These are phyloP conservation scores for Pseudoips prasinana DNA, from an alignment of 2,888 invertebrate genomes.

Conservation along the genomic window DNA sequence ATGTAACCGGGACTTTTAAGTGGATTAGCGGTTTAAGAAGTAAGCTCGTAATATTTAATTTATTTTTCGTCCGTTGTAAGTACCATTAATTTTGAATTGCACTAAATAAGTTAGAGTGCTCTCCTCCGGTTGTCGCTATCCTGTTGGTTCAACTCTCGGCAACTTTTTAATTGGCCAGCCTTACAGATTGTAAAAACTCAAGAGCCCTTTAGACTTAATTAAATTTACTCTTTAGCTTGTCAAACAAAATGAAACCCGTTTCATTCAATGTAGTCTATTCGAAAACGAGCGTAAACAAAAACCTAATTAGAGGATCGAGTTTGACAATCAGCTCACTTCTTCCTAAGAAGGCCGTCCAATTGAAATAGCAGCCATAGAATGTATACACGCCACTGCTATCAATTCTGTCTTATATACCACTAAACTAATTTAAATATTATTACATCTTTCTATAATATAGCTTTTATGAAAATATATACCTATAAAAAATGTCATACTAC, in stretches of 20 bases:
- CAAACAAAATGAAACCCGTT: constrained; percentile 53
- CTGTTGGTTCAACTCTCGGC: constrained; percentile 51
- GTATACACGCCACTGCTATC: too few species aligned
- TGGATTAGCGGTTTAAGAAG: not conserved
- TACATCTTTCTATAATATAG: too few species aligned
- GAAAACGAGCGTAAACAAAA: constrained; percentile 39
- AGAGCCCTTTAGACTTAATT: constrained; percentile 68
- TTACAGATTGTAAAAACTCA: constrained; percentile 67
- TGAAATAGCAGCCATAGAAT: too few species aligned
- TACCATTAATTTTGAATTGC: constrained; percentile 47
- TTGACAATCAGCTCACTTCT: constrained; percentile 30
- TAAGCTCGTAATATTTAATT: constrained; percentile 1
- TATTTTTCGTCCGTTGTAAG: too few species aligned
- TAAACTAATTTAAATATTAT: too few species aligned
- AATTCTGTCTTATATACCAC: too few species aligned
- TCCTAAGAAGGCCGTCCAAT: constrained; percentile 5
- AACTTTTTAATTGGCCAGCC: constrained; percentile 75
- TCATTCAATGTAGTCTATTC: constrained; percentile 47
- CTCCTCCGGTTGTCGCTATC: constrained; percentile 59
- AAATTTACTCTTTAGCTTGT: constrained; percentile 64
- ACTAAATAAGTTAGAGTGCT: constrained; percentile 52
- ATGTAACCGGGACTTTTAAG: not conserved
- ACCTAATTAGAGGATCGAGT: constrained; percentile 48
- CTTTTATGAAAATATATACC: too few species aligned
- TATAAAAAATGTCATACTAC: too few species aligned